Evolutionary conservation across 2,797 vertebrate species (phyloP).

Genomic region (Vireo griseus): DNA sequence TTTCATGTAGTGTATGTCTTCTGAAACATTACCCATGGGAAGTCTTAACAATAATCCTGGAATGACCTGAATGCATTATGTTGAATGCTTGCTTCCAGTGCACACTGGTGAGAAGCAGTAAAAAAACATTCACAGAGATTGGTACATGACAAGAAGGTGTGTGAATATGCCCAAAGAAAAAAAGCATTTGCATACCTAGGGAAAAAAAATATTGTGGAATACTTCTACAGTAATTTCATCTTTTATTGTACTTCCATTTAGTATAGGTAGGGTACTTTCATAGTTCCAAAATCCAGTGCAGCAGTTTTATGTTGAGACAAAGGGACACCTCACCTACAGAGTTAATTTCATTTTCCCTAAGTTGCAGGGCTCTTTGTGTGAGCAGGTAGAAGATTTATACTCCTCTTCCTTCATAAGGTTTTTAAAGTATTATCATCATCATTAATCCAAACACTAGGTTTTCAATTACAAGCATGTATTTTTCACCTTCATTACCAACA

Average conservation of each 20-base stretch:
- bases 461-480: not conserved
- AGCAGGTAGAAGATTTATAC: not conserved
- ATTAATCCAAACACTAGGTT: not conserved
- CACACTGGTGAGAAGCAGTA: not conserved
- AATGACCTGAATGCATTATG: fast-evolving
- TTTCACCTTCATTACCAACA: not conserved
- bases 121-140: not conserved
- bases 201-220: not conserved
- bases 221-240: not conserved
- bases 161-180: not conserved
- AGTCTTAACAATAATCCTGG: not conserved
- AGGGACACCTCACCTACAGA: not conserved
- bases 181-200: not conserved
- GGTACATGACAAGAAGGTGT: not conserved
- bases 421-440: not conserved
- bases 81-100: not conserved
- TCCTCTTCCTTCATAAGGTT: not conserved
- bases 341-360: not conserved
- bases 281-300: not conserved
- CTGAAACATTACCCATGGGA: not conserved
- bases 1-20: not conserved
- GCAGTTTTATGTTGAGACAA: not conserved
- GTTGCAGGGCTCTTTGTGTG: not conserved
- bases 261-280: not conserved
- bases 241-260: not conserved